phyloP scores from a whole-genome alignment of 1,140 invertebrate genomes.

The Dolichoris vasculosae region DNA sequence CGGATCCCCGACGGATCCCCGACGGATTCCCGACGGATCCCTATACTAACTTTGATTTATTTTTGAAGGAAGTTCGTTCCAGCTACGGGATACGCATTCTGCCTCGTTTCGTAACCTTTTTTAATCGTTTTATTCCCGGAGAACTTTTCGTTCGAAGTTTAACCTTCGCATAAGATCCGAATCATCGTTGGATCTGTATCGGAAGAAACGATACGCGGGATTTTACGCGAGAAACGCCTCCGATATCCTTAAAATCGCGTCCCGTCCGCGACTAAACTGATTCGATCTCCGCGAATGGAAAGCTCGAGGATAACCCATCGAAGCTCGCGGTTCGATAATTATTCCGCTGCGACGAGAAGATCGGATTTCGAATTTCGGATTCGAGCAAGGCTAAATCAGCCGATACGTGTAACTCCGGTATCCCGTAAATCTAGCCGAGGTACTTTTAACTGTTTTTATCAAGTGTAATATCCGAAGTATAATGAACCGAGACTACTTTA shows the following conservation, averaged over 20 bases:
- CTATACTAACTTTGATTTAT: conserved; percentile 37
- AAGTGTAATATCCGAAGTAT: too few relatives aligned
- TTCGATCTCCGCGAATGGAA: background rate
- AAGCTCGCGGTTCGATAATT: background rate
- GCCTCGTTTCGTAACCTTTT: background rate
- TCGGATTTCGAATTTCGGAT: too few relatives aligned
- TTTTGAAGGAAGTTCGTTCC: conserved; percentile 6
- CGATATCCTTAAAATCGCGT: background rate
- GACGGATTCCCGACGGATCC: too few relatives aligned
- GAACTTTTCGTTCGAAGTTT: background rate
- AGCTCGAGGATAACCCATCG: background rate
- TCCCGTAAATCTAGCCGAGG: too few relatives aligned
- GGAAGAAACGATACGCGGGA: background rate
- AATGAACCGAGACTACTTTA: too few relatives aligned
- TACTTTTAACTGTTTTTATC: too few relatives aligned
- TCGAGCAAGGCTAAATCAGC: too few relatives aligned
- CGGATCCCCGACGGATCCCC: background rate
- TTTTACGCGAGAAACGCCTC: background rate
- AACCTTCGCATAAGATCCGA: too few relatives aligned
- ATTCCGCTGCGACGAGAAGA: background rate
- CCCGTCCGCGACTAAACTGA: too few relatives aligned
- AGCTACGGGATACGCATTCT: background rate
- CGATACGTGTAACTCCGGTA: too few relatives aligned
- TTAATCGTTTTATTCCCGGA: background rate
- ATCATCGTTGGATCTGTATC: background rate